Evolutionary conservation across 2,113 vertebrate genomes (phyloP), one percentile per base, ranked within the genome.

Genomic region (Mobula hypostoma): DNA sequence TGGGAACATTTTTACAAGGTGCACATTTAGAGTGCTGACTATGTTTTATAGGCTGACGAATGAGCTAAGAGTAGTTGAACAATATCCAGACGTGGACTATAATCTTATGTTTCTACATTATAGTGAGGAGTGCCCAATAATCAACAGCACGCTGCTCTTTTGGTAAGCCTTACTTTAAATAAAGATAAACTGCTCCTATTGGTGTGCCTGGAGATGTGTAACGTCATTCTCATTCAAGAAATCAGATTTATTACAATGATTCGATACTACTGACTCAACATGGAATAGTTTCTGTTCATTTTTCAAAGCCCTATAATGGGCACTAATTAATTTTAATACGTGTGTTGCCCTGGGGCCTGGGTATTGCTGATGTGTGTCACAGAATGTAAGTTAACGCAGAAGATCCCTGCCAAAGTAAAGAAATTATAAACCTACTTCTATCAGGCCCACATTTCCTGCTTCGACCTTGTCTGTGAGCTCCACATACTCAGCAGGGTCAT

Each of bases 41-140:
- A 40, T 93, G 70, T 93, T 93, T 93, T 93, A 93, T 93, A 72
- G 66, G 70, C 91, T 93, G 91, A 76, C 40, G 56, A 93, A 93
- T 11, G 68, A 93, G 36, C 68, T 74, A 93, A 48, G 40, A 56
- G 40, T 93, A 24, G 66, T 40, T 93, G 36, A 29, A 93, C 66
- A 93, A 93, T 72, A 68, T 93, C 91, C 91, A 93, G 91, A 56
- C 68, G 29, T 27, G 40, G 68, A 56, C 91, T 93, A 90, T 90
- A 93, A 93, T 93, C 48, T 48, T 93, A 21, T 14, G 70, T 40
- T 93, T 93, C 24, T 76, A 74, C 72, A 93, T 93, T 74, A 29
- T 40, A 92, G 68, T 15, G n/a, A 76, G 36, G 91, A 93, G 48
- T 74, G 32, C 70, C 21, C 40, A 29, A 40, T 48, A 74, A 93